Evolutionary conservation across 2,888 invertebrate genomes (phyloP).

Genomic region (Baronia brevicornis): DNA sequence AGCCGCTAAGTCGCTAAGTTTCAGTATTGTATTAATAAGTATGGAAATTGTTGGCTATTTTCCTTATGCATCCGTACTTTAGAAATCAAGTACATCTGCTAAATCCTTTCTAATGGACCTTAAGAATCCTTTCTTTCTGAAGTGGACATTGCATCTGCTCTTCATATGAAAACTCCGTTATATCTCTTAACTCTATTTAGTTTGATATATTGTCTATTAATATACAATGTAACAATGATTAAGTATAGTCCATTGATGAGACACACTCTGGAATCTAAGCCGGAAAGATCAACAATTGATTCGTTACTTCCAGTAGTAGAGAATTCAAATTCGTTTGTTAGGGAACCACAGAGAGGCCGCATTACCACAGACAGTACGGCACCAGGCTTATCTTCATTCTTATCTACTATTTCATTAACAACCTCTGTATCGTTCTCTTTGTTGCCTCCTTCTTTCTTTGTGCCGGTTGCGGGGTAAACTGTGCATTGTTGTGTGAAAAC

Average conservation of each 20-base stretch:
- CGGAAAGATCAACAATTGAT: constrained; percentile 25
- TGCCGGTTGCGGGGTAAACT: constrained; percentile 52
- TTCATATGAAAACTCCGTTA: constrained; percentile 14
- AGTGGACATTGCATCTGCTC: constrained; percentile 13
- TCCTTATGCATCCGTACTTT: no score
- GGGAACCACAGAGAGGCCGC: constrained; percentile 19
- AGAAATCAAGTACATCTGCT: no score
- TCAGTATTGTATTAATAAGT: no score
- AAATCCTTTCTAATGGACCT: no score
- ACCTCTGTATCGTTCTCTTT: constrained; percentile 23
- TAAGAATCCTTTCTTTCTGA: constrained; percentile 3
- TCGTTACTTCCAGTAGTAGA: constrained; percentile 15
- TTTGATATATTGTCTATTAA: constrained; percentile 19
- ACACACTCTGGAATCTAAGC: constrained; percentile 19
- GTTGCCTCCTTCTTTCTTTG: constrained; percentile 33
- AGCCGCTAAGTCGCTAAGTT: no score
- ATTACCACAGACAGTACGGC: constrained; percentile 47
- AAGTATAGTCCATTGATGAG: constrained; percentile 28
- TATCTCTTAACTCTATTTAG: constrained; percentile 16
- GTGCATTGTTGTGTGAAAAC: constrained; percentile 41
- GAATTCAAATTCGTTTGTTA: constrained; percentile 8
- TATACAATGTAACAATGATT: constrained; percentile 23
- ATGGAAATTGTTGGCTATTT: no score
- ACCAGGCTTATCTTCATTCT: constrained; percentile 47
- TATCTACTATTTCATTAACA: constrained; percentile 49